Percentiles rank a stretch among this genome's conserved stretches.
Evolutionary conservation across 2,797 vertebrate genomes (phyloP).

Genomic region (Eupleurogrammus muticus): DNA sequence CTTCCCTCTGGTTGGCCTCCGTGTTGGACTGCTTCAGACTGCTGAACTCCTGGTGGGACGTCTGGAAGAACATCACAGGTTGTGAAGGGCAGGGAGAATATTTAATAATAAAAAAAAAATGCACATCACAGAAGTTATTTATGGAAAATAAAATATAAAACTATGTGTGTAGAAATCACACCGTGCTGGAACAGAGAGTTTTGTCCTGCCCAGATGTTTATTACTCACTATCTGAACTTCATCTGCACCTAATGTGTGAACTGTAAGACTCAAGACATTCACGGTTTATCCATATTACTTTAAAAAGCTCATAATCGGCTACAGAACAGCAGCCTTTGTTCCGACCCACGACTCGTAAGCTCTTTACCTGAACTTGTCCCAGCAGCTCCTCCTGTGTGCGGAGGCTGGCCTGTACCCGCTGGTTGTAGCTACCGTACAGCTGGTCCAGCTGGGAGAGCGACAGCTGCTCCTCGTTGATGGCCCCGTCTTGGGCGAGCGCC

Average conservation of each 20-base stretch:
- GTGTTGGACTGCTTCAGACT: conserved; percentile 96
- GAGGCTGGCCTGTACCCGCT: conserved; percentile 90
- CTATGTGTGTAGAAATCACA: no score
- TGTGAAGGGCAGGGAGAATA: no score
- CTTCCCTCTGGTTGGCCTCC: conserved; percentile 95
- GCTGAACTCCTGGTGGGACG: conserved; percentile 95
- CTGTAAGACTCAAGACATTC: no score
- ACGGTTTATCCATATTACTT: no score
- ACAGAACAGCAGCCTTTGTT: neutral
- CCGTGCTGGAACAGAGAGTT: no score
- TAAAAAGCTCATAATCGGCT: neutral
- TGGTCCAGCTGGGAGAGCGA: conserved; percentile 91
- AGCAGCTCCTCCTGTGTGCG: conserved; percentile 93
- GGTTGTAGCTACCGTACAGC: conserved; percentile 89
- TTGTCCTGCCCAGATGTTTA: no score
- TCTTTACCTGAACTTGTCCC: conserved; percentile 87
- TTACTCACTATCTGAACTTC: neutral
- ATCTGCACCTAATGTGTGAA: neutral
- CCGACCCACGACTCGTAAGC: no score
- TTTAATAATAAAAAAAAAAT: neutral
- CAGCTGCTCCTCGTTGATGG: conserved; percentile 94
- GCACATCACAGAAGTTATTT: conserved; percentile 7
- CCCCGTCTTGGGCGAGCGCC: conserved; percentile 92
- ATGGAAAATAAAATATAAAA: neutral
- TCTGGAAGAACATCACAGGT: conserved; percentile 69